These are phyloP conservation scores for Himalopsyche tibetana DNA, from an alignment of 2,888 invertebrate species.

Conservation along the genomic window DNA sequence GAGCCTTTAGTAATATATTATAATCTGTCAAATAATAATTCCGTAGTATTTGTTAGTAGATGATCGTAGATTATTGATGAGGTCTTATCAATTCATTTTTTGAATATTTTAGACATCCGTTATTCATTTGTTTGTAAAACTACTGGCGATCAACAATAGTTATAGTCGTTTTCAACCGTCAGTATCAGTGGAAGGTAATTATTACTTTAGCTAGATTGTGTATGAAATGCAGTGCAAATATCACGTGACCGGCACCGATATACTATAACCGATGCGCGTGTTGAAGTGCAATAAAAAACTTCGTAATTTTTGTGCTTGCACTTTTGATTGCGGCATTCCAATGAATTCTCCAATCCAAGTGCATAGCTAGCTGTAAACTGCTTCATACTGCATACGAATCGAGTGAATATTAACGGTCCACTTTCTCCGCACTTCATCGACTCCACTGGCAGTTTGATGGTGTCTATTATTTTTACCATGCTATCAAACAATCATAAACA, in stretches of 20 bases:
- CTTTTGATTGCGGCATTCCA: conserved; percentile 40
- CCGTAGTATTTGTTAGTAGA: no score
- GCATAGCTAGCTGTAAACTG: neutral
- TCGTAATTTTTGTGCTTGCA: conserved; percentile 36
- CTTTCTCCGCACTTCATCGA: conserved; percentile 15
- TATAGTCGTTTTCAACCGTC: neutral
- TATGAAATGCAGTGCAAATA: neutral
- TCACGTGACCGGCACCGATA: conserved; percentile 1
- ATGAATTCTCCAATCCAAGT: neutral
- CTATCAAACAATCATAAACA: neutral
- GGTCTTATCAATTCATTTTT: no score
- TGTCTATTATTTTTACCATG: neutral
- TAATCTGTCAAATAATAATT: no score
- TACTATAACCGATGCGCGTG: neutral
- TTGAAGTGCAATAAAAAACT: conserved; percentile 6
- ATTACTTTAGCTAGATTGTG: neutral
- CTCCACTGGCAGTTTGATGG: neutral
- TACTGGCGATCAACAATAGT: no score
- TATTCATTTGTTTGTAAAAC: no score
- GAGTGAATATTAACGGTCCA: neutral
- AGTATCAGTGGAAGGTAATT: neutral
- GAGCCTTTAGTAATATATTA: no score
- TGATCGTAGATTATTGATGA: no score
- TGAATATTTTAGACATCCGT: no score
- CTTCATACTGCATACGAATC: conserved; percentile 4